Evolutionary conservation across 2,113 vertebrate species (phyloP).

Genomic region (Xyliphius kryptos): DNA sequence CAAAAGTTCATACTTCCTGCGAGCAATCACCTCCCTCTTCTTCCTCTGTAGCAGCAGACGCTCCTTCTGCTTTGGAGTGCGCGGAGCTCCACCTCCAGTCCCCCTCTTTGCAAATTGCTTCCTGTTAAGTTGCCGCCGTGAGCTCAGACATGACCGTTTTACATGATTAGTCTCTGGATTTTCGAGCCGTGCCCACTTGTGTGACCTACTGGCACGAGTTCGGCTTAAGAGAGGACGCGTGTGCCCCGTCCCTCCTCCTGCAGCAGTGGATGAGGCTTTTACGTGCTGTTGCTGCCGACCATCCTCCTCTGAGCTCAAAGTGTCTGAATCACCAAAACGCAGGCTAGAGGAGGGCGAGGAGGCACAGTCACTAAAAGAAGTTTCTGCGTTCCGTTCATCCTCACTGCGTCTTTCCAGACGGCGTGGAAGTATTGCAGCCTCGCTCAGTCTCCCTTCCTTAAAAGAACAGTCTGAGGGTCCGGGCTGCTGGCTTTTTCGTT

Average conservation of each 20-base stretch:
- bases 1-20: conserved; percentile 85
- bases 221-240: conserved; percentile 68
- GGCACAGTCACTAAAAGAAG: conserved; percentile 93
- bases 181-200: conserved; percentile 86
- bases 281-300: conserved; percentile 51
- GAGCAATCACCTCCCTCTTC: conserved; percentile 86
- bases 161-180: conserved; percentile 77
- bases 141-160: conserved; percentile 85
- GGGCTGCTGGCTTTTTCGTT: conserved; percentile 94
- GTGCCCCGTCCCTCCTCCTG: conserved; percentile 32
- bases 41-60: conserved; percentile 88
- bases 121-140: conserved; percentile 74
- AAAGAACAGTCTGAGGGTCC: conserved; percentile 86
- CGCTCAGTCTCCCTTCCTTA: conserved; percentile 68
- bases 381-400: conserved; percentile 78
- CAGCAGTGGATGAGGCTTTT: conserved; percentile 52
- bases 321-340: conserved; percentile 93
- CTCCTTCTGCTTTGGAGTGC: conserved; percentile 93
- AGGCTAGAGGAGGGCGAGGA: conserved; percentile 94
- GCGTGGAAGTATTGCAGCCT: conserved; percentile 56
- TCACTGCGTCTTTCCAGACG: conserved; percentile 77
- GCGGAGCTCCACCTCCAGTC: conserved; percentile 70
- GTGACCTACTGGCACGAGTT: conserved; percentile 77
- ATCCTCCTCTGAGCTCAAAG: conserved; percentile 89
- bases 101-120: conserved; percentile 84